These are phyloP conservation scores for Cheilosia soror DNA, from an alignment of 2,888 invertebrate species.

Conservation along the genomic window DNA sequence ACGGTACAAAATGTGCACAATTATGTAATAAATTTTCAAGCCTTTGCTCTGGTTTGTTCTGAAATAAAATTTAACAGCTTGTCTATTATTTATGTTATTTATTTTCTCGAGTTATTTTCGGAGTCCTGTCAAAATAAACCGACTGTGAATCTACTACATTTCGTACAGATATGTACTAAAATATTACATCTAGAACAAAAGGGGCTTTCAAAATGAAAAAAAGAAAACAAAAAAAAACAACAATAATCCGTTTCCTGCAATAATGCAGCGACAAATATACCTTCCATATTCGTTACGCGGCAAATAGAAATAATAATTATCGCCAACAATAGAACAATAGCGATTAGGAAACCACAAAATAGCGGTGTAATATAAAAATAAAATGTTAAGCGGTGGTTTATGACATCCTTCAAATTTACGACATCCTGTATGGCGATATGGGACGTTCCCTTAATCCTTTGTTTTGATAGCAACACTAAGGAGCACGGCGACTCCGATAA, in stretches of 20 bases:
- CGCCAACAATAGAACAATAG: conserved; percentile 48
- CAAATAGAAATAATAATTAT: conserved; percentile 12
- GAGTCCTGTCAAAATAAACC: too few species aligned
- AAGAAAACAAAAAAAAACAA: not conserved
- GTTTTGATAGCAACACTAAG: conserved; percentile 76
- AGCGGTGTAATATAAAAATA: conserved; percentile 7
- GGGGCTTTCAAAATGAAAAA: not conserved
- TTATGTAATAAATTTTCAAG: too few species aligned
- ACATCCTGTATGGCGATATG: conserved; percentile 17
- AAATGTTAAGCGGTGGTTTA: conserved; percentile 25
- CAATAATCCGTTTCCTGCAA: conserved; percentile 3
- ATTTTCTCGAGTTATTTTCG: too few species aligned
- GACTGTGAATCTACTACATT: too few species aligned
- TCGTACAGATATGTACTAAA: not conserved
- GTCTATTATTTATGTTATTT: too few species aligned
- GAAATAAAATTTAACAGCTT: too few species aligned
- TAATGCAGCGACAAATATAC: not conserved
- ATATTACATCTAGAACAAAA: not conserved
- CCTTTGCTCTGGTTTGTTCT: too few species aligned
- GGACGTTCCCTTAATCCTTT: conserved; percentile 74
- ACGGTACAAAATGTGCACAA: too few species aligned
- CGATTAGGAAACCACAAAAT: conserved; percentile 52
- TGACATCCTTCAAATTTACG: conserved; percentile 24
- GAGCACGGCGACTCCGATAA: conserved; percentile 66
- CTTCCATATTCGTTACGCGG: not conserved